Evolutionary conservation across 2,113 vertebrate species (phyloP).

Genomic region (Antechinus stuartii): DNA sequence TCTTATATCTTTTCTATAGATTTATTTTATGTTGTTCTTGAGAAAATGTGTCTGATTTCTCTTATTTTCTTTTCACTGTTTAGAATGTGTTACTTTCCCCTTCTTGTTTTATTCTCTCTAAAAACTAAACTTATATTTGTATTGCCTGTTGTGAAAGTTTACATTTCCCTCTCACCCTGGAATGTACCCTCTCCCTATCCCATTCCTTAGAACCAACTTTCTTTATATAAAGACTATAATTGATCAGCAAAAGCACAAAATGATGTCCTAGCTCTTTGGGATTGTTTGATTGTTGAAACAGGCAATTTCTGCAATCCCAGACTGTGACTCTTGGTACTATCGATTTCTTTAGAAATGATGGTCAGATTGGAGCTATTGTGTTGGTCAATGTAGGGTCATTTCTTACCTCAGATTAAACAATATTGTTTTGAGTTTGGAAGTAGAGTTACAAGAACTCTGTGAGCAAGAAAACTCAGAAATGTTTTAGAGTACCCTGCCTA

Average conservation of each 20-base stretch:
- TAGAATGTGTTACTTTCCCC: conserved; percentile 4
- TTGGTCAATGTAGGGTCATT: conserved; percentile 63
- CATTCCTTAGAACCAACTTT: not conserved
- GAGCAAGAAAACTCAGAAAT: conserved; percentile 18
- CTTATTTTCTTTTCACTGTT: conserved; percentile 55
- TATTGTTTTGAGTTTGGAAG: conserved; percentile 45
- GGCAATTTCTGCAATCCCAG: conserved; percentile 69
- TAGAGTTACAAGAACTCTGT: conserved; percentile 39
- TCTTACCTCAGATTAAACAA: conserved; percentile 65
- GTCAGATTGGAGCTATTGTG: conserved; percentile 52
- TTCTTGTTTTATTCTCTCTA: not conserved
- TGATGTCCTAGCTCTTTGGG: conserved; percentile 41
- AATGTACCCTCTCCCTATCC: not conserved
- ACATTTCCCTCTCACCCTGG: conserved; percentile 33
- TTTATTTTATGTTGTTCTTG: not conserved
- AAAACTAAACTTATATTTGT: conserved; percentile 65
- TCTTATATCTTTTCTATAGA: conserved; percentile 40
- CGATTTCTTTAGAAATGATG: conserved; percentile 70
- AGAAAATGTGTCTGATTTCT: conserved; percentile 4
- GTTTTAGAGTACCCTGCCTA: conserved; percentile 35
- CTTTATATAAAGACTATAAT: conserved; percentile 54
- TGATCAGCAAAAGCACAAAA: conserved; percentile 59
- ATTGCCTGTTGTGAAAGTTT: conserved; percentile 67
- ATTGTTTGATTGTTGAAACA: conserved; percentile 57
- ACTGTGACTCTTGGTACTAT: conserved; percentile 61